Evolutionary conservation across 2,888 invertebrate genomes (phyloP).

Genomic region (Drosophila anomelani): DNA sequence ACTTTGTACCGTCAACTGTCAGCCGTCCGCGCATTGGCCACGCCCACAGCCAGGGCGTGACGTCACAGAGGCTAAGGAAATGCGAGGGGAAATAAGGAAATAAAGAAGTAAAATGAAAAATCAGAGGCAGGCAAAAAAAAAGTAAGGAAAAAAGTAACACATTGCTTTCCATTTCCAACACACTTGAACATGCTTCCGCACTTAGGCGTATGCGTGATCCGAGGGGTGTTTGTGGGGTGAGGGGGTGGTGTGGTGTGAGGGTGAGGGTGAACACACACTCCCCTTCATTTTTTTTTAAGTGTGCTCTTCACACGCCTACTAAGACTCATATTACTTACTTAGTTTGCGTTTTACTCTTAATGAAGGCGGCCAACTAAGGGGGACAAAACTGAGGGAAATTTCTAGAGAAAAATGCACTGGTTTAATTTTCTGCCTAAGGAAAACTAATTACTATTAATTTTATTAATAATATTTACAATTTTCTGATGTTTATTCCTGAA

Average conservation of each 20-base stretch:
- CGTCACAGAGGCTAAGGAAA: constrained; percentile 47
- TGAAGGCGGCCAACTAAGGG: constrained; percentile 14
- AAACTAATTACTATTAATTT: neutral
- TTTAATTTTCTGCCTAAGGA: neutral
- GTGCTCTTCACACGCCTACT: constrained; percentile 73
- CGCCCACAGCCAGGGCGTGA: constrained; percentile 52
- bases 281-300: constrained; percentile 52
- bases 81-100: constrained; percentile 20
- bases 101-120: constrained; percentile 27
- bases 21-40: constrained; percentile 34
- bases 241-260: neutral
- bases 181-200: constrained; percentile 82
- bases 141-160: constrained; percentile 19
- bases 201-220: constrained; percentile 67
- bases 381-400: neutral
- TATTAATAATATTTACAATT: neutral
- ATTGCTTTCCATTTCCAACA: constrained; percentile 72
- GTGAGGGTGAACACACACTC: constrained; percentile 50
- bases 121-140: constrained; percentile 1
- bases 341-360: constrained; percentile 60
- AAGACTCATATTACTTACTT: constrained; percentile 74
- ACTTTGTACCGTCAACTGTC: constrained; percentile 64
- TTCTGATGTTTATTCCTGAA: neutral
- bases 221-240: constrained; percentile 28
- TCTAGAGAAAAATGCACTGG: neutral